Evolutionary conservation across 2,113 vertebrate species (phyloP), one percentile per base, ranked within the genome.

Genomic region (Mastomys coucha): DNA sequence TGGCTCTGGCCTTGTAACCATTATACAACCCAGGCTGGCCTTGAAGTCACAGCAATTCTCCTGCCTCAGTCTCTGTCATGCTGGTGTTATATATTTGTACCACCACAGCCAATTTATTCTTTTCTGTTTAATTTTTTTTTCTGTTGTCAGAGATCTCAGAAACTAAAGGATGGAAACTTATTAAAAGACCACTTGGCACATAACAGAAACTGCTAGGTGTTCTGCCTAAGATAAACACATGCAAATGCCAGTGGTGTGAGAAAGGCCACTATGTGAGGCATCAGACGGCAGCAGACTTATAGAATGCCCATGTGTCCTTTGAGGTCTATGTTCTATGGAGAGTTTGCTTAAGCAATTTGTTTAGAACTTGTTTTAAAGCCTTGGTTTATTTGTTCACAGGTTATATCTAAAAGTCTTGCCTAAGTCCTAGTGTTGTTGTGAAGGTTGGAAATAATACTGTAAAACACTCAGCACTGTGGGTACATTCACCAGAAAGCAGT

Each of bases 311-410:
- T 63, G 28, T 10, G 5, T 1, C 12, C 60, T 78, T 88, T 75
- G 33, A 24, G 39, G 56, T 67, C n/a, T 82, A 0, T 42, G 8
- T 69, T 67, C 65, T 31, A 67, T 69, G 45, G 7, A n/a, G 20
- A 89, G 58, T 45, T 69, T 70, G 6, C 82, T 91, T 80, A 77
- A 92, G n/a, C 8, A 78, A 31, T 67, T 67, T 67, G 65, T 31
- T 31, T 28, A 67, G 26, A 67, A 31, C 26, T 31, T 67, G 26
- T 67, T 28, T 56, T 13, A 7, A 28, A 72, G 3, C 13, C 24
- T 76, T 24, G 13, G 42, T 63, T 86, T 92, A 81, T 82, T 82
- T 90, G 76, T 56, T 86, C 88, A 39, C 28, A 69, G 88, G 73
- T 70, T 56, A 31, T 16, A 88, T 12, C 1, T 26, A 87, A 81